Conservation (phyloP, 1,140 invertebrate species). For the Propsilocerus akamusi region DNA sequence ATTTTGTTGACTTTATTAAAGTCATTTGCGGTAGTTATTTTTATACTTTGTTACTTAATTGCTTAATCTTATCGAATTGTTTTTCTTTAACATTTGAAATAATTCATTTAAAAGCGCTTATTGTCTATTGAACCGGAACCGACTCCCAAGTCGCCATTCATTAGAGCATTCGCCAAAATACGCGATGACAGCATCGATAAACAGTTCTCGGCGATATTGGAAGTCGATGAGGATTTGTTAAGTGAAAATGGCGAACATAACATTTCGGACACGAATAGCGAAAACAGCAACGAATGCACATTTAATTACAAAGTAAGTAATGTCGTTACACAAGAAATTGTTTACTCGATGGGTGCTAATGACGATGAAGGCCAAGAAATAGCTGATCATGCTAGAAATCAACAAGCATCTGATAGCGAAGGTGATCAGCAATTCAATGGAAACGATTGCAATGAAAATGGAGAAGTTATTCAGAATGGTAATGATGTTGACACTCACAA, state of each 20-base stretch:
- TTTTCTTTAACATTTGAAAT: too few species aligned
- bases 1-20: not conserved
- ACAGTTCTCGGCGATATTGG: not conserved
- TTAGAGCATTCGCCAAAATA: not conserved
- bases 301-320: not conserved
- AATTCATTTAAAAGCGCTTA: too few species aligned
- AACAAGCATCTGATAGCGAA: not conserved
- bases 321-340: not conserved
- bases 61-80: too few species aligned
- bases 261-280: not conserved
- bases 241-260: not conserved
- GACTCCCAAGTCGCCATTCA: not conserved
- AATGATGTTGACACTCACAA: not conserved
- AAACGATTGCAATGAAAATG: not conserved
- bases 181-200: not conserved
- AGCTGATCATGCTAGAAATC: not conserved
- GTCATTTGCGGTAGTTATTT: not conserved
- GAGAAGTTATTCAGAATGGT: not conserved
- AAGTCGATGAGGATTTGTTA: not conserved
- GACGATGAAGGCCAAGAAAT: not conserved
- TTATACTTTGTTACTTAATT: too few species aligned
- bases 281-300: not conserved
- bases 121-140: not conserved
- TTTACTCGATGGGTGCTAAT: not conserved
- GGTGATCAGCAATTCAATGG: not conserved